phyloP scores from a whole-genome alignment of 2,888 invertebrate species.

The Conchocele bisecta region DNA sequence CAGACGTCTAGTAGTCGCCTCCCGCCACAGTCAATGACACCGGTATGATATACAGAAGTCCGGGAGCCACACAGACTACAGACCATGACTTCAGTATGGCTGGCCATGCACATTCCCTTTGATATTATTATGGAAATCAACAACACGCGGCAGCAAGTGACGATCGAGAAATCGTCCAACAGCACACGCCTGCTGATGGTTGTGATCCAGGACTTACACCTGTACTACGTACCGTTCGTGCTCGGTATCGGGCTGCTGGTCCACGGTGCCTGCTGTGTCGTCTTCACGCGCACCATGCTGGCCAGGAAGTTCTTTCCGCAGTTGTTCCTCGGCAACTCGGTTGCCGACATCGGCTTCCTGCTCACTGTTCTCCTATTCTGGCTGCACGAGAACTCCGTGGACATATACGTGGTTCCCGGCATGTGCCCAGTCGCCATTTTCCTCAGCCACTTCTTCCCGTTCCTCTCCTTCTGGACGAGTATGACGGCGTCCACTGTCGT shows the following conservation, averaged over 20 bases:
- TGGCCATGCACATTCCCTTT: too few species aligned
- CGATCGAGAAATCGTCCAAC: too few species aligned
- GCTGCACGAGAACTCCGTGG: slow-evolving; percentile 62
- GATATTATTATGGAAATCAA: too few species aligned
- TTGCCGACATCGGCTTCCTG: slow-evolving; percentile 66
- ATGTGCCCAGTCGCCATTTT: slow-evolving; percentile 71
- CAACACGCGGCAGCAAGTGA: too few species aligned
- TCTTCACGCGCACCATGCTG: slow-evolving; percentile 61
- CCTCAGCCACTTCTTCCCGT: slow-evolving; percentile 70
- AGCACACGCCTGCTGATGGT: slow-evolving; percentile 14
- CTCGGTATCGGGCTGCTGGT: slow-evolving; percentile 58
- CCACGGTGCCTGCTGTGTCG: slow-evolving; percentile 51
- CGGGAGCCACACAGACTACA: too few species aligned
- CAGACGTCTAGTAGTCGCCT: too few species aligned
- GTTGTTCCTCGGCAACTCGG: slow-evolving; percentile 62
- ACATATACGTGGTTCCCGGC: slow-evolving; percentile 66
- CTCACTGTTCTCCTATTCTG: slow-evolving; percentile 64
- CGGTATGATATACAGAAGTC: too few species aligned
- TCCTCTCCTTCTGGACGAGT: slow-evolving; percentile 65
- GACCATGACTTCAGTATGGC: too few species aligned
- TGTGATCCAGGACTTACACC: slow-evolving; percentile 43
- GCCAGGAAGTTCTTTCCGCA: slow-evolving; percentile 66
- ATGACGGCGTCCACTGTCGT: slow-evolving; percentile 57
- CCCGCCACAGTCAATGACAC: too few species aligned
- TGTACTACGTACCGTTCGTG: slow-evolving; percentile 61